Evolutionary conservation across 2,113 vertebrate species (phyloP).

Genomic region (Falcunculus frontatus): DNA sequence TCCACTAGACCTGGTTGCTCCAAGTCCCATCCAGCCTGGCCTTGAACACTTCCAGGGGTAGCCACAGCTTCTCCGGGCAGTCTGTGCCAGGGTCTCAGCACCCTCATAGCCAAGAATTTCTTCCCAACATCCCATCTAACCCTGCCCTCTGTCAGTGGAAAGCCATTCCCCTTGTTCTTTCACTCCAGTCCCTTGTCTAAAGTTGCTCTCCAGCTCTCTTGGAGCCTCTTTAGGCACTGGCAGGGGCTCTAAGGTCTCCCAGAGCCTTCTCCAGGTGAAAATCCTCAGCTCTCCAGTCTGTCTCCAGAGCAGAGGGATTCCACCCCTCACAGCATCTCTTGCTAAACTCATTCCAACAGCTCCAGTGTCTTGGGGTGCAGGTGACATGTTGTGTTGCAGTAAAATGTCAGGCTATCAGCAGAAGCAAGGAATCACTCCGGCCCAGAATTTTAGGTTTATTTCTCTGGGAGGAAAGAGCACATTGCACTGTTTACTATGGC

Average conservation of each 20-base stretch:
- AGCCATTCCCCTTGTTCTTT: background rate
- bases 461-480: background rate
- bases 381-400: background rate
- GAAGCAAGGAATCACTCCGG: background rate
- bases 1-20: background rate
- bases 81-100: background rate
- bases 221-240: background rate
- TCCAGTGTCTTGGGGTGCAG: background rate
- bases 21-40: background rate
- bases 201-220: background rate
- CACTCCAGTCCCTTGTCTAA: background rate
- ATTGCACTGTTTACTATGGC: fast-evolving
- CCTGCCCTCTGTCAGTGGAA: background rate
- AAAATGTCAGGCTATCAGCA: background rate
- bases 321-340: background rate
- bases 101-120: background rate
- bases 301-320: background rate
- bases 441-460: background rate
- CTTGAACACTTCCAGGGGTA: background rate
- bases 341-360: background rate
- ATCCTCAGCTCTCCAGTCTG: background rate
- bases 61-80: background rate
- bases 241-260: background rate
- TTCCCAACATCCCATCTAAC: background rate
- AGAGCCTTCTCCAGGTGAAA: background rate